Evolutionary conservation across 2,888 invertebrate species (phyloP), one percentile per base, ranked within the genome.

Genomic region (Atrina japonica): DNA sequence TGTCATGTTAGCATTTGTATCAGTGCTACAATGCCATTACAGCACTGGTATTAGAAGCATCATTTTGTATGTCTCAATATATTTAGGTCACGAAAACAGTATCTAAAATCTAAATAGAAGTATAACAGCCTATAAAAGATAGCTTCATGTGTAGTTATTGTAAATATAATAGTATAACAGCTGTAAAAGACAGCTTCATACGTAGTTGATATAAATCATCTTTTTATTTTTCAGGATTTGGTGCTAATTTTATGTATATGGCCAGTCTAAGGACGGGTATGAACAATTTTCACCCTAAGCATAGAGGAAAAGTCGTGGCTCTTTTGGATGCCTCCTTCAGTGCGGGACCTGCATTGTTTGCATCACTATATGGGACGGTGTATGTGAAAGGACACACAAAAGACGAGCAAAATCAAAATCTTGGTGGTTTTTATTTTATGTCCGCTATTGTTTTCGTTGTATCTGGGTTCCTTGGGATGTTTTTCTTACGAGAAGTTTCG

Each of bases 211-310:
- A 50, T 21, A 23, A 23, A 16, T 40, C 18, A 18, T 6, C 27
- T 60, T 40, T 18, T 66, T 45, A 23, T 35, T 55, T 70, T 70
- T 16, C 64, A 86, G 86, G 84, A 23, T 81, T 85, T 50, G 84
- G 84, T 0, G 79, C 83, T 18, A 81, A 80, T 18, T 85, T 83
- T 50, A 70, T 83, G 74, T 86, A 86, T 78, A 84, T 86, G 83
- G 73, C 82, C 0, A 76, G 82, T 5, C 61, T 86, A 29, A 76
- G 78, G 9, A 70, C 79, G 1, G 81, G 78, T 52, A 78, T 82
- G 70, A 69, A 74, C 25, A 86, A 86, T 56, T 84, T 85, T 69
- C 70, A 58, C 16, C 74, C 79, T 11, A 76, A 75, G 64, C 82
- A 86, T 70, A 75, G 84, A n/a, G 86, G 86, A 3, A 85, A 83